phyloP scores from a whole-genome alignment of 2,797 vertebrate genomes.

The Hafferia zeledoni region DNA sequence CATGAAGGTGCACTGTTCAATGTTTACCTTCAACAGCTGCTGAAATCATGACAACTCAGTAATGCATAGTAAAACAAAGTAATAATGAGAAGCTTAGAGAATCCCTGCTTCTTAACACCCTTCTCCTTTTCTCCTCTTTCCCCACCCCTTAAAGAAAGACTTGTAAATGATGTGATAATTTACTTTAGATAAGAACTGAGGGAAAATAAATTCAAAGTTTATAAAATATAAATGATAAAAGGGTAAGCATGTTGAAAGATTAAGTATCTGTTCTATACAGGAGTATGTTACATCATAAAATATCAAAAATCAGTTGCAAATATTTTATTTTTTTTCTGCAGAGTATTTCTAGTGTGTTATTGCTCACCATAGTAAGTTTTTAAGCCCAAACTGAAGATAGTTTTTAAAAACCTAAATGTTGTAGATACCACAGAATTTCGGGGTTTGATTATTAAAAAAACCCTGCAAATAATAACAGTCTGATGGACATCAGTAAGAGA shows the following conservation, averaged over 20 bases:
- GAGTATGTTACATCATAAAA: neutral
- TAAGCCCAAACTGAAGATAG: neutral
- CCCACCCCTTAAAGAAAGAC: neutral
- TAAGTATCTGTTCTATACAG: neutral
- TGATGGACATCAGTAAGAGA: neutral
- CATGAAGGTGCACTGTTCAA: neutral
- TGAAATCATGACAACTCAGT: rapidly evolving
- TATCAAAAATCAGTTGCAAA: neutral
- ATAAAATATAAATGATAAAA: neutral
- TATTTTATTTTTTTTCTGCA: neutral
- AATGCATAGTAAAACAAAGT: neutral
- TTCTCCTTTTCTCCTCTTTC: neutral
- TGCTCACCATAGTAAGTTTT: neutral
- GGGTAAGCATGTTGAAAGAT: neutral
- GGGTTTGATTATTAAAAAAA: neutral
- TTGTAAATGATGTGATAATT: neutral
- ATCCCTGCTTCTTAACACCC: neutral
- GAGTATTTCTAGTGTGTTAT: neutral
- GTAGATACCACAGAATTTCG: neutral
- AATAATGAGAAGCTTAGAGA: neutral
- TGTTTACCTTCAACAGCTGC: neutral
- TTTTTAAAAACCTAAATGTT: neutral
- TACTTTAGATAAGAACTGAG: neutral
- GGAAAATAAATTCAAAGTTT: neutral
- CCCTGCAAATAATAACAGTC: neutral